Evolutionary conservation across 2,113 vertebrate genomes (phyloP).

Genomic region (Petrocephalus zakoni): DNA sequence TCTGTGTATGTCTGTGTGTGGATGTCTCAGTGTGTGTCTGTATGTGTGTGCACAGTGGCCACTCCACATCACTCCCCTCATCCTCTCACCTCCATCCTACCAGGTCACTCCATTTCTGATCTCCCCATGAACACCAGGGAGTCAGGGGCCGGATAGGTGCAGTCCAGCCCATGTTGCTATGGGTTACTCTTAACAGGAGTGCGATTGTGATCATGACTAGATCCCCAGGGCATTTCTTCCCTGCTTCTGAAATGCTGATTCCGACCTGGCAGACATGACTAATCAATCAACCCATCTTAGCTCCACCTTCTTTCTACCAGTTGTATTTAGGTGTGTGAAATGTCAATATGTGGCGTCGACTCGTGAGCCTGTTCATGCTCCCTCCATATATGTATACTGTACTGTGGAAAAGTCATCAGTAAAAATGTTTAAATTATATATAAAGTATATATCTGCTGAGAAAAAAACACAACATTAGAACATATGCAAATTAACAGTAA

Average conservation of each 20-base stretch:
- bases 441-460: background rate
- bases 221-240: background rate
- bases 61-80: background rate
- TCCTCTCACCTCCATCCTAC: background rate
- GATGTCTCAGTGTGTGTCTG: background rate
- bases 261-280: background rate
- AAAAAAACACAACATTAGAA: background rate
- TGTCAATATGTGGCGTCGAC: background rate
- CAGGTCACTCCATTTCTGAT: background rate
- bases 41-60: background rate
- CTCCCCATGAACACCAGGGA: background rate
- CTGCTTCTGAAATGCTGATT: background rate
- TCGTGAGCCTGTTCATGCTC: background rate
- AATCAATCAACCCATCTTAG: background rate
- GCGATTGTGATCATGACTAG: background rate
- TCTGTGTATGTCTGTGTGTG: background rate
- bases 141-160: background rate
- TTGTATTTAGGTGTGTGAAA: conserved; percentile 2
- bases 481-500: background rate
- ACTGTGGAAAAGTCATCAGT: background rate
- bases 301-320: background rate
- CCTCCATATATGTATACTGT: background rate
- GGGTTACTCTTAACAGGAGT: background rate
- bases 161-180: background rate
- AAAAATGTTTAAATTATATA: background rate